phyloP scores from a whole-genome alignment of 2,888 invertebrate genomes.

The Melipona bicolor region DNA sequence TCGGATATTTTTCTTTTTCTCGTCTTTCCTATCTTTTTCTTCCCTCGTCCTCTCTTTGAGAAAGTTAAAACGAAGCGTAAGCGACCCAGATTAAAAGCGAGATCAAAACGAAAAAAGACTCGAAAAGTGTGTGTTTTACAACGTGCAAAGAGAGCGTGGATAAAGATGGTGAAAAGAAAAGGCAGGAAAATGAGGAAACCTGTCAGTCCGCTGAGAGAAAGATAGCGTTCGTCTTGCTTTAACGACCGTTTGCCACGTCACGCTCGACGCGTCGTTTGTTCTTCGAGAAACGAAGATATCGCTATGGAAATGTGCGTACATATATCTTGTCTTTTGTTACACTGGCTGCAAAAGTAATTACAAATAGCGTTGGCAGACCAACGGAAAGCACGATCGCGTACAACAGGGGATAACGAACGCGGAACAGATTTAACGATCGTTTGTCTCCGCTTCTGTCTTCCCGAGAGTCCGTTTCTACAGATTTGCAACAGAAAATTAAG shows the following conservation, averaged over 20 bases:
- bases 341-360: conserved; percentile 11
- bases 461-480: background rate
- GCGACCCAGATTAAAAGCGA: conserved; percentile 48
- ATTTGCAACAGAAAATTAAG: background rate
- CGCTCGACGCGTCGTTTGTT: conserved; percentile 49
- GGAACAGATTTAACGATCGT: conserved; percentile 20
- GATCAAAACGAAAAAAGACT: conserved; percentile 25
- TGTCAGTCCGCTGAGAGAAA: conserved; percentile 51
- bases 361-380: conserved; percentile 24
- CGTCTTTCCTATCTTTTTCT: background rate
- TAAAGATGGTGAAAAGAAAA: conserved; percentile 4
- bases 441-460: background rate
- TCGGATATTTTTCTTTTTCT: background rate
- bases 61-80: conserved; percentile 13
- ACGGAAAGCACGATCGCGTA: background rate
- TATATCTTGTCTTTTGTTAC: conserved; percentile 8
- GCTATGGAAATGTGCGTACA: conserved; percentile 13
- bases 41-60: background rate
- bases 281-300: conserved; percentile 7
- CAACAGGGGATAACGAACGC: conserved; percentile 6
- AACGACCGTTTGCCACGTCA: conserved; percentile 42
- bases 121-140: conserved; percentile 30
- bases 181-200: conserved; percentile 48
- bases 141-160: conserved; percentile 27
- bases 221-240: conserved; percentile 44